Evolutionary conservation across 2,113 vertebrate genomes (phyloP), one percentile per base, ranked within the genome.

Genomic region (Suncus etruscus): DNA sequence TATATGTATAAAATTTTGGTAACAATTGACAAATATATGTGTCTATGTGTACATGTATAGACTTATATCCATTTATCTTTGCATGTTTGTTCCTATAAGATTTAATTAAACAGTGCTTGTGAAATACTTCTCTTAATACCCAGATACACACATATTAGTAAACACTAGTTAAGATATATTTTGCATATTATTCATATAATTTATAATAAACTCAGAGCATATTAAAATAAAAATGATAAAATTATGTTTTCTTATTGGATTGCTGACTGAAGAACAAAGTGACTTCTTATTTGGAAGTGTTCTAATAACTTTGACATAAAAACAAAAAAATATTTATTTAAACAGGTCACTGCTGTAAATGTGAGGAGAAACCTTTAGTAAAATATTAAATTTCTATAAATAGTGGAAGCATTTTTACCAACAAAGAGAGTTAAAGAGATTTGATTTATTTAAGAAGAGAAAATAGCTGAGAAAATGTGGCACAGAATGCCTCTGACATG

Each of bases 381-480:
- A 95, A 95, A 93, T 73, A 81, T 14, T 72, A 3, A 51, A 81
- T 87, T 87, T 90, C 94, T 89, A 90, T 94, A 93, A 94, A 95
- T 90, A 95, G 80, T 87, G 89, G 86, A 93, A 95, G 73, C 69
- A 27, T 16, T 68, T 75, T 54, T 82, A 92, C 32, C 47, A 86
- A 87, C 72, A 90, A 95, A 95, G 45, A 15, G n/a, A 91, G 74
- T 95, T 95, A 94, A 94, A 93, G 27, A 3, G 27, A 87, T 79
- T 94, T 25, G 11, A 75, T 93, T 79, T 83, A 93, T 80, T 86
- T 92, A 69, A 90, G 48, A 91, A 95, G 87, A 82, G 72, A 92
- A 95, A 93, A 87, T 91, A 78, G 39, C 51, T 81, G 83, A 78
- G 90, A 79, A 89, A 94, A 29, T 0, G 65, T 65, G 50, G 77